phyloP scores from a whole-genome alignment of 92 coral and sea anemone species.

The Umimayanthus kanabou region DNA sequence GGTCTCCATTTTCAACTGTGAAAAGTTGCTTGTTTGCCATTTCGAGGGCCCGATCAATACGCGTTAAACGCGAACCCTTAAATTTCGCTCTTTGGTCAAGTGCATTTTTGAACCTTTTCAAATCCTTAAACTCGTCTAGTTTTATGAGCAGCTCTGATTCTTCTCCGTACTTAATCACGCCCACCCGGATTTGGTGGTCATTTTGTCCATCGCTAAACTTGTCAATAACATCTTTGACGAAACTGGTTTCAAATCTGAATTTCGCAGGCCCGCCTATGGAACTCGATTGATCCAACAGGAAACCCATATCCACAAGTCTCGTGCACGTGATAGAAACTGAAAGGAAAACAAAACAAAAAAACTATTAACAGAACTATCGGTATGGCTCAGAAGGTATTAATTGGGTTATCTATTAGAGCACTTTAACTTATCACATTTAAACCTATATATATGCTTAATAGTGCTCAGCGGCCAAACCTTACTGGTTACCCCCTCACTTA shows the following conservation, averaged over 20 bases:
- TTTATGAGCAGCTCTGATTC: neutral
- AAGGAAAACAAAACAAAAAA: neutral
- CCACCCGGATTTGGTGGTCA: neutral
- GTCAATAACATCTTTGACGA: constrained; percentile 22
- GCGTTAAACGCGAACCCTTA: neutral
- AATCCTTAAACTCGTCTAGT: neutral
- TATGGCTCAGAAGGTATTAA: too few species aligned
- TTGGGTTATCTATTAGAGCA: too few species aligned
- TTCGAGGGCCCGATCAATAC: constrained; percentile 15
- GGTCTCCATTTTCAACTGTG: constrained; percentile 1
- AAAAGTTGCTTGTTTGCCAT: constrained; percentile 6
- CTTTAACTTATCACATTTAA: too few species aligned
- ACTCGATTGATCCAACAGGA: constrained; percentile 30
- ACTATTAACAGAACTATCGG: too few species aligned
- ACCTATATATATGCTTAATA: too few species aligned
- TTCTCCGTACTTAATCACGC: neutral
- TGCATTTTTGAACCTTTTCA: neutral
- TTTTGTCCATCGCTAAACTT: neutral
- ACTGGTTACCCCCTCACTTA: too few species aligned
- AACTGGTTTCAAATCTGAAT: constrained; percentile 3
- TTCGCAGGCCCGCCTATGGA: neutral
- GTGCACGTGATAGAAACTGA: neutral
- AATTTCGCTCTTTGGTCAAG: neutral
- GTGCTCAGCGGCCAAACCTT: too few species aligned
- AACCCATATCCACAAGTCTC: neutral